phyloP scores from a whole-genome alignment of 2,888 invertebrate species.

The Euphydryas editha region DNA sequence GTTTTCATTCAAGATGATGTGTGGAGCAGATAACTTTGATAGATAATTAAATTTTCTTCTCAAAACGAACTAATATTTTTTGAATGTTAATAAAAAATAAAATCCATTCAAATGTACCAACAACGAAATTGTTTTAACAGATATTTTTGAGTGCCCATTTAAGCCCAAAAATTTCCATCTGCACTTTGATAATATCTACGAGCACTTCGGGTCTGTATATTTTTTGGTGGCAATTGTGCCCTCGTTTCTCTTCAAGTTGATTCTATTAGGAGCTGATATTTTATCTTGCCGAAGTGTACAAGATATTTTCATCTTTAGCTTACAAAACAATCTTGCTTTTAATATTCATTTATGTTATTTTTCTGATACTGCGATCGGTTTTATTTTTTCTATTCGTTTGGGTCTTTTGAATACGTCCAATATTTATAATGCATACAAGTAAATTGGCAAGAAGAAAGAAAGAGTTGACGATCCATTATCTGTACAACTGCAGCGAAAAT shows the following conservation, averaged over 20 bases:
- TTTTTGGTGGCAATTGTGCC: slow-evolving; percentile 37
- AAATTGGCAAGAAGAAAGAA: no score
- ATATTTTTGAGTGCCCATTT: slow-evolving; percentile 1
- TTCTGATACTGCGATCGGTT: no score
- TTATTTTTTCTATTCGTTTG: no score
- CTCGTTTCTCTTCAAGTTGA: slow-evolving; percentile 27
- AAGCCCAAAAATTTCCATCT: slow-evolving; percentile 6
- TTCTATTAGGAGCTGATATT: slow-evolving; percentile 29
- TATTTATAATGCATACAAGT: no score
- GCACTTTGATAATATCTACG: slow-evolving; percentile 44
- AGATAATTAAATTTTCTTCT: neutral
- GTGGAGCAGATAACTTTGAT: neutral
- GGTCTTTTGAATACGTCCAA: no score
- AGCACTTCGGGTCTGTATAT: slow-evolving; percentile 39
- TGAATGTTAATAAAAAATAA: neutral
- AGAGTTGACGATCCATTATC: no score
- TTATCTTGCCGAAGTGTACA: slow-evolving; percentile 1
- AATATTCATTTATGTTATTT: no score
- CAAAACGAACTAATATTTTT: neutral
- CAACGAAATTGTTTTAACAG: slow-evolving; percentile 3
- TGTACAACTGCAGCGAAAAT: no score
- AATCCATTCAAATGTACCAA: neutral
- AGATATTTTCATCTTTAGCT: neutral
- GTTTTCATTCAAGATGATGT: neutral
- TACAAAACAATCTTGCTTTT: neutral